These are phyloP conservation scores for Volucella bombylans DNA, from an alignment of 2,888 invertebrate species.

Conservation along the genomic window DNA sequence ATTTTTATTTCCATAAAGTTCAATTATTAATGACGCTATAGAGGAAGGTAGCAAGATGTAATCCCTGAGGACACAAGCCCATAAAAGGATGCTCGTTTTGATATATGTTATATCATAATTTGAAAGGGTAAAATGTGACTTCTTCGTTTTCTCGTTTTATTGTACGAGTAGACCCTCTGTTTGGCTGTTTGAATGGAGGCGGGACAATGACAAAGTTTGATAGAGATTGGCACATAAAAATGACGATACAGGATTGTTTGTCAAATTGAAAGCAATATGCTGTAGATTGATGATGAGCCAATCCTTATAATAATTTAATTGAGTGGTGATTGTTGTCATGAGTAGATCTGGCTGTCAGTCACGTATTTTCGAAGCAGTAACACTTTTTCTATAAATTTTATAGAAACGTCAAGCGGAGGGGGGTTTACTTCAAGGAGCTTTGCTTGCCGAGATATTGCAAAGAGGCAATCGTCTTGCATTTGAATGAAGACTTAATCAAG, in stretches of 20 bases:
- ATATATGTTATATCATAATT: constrained; percentile 7
- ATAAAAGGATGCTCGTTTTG: constrained; percentile 21
- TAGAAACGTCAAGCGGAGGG: too few species aligned
- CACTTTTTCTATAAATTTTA: too few species aligned
- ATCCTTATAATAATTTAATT: too few species aligned
- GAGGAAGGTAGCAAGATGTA: constrained; percentile 17
- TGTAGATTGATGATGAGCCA: too few species aligned
- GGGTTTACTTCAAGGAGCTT: too few species aligned
- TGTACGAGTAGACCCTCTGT: background rate
- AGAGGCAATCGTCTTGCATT: too few species aligned
- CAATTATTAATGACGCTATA: constrained; percentile 20
- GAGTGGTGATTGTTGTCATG: too few species aligned
- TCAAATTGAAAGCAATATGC: background rate
- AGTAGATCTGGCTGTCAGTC: too few species aligned
- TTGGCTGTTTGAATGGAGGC: background rate
- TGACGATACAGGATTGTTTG: background rate
- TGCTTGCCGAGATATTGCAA: too few species aligned
- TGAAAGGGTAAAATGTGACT: background rate
- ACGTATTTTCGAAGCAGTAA: too few species aligned
- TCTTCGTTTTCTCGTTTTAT: background rate
- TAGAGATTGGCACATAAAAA: background rate
- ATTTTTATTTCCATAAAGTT: constrained; percentile 23
- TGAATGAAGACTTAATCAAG: too few species aligned
- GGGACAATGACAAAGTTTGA: background rate
- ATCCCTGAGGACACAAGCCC: constrained; percentile 6